Percentiles rank a stretch among this genome's conserved stretches.
Conservation (phyloP, 2,888 invertebrate species). For the Rhodophaea formosa region DNA sequence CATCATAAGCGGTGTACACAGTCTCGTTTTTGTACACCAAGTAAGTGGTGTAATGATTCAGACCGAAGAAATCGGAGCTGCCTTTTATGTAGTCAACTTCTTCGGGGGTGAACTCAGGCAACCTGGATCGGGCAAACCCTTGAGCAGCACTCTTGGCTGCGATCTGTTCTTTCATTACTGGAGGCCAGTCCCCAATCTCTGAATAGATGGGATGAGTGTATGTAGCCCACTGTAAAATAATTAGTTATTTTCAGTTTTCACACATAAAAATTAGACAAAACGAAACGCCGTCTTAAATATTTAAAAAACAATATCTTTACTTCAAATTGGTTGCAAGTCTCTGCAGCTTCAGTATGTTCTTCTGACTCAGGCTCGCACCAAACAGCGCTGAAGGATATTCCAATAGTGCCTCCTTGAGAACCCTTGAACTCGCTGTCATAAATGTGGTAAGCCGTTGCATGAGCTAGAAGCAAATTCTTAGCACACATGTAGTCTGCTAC, state of each 20-base stretch:
- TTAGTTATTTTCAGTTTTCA: slow-evolving; percentile 26
- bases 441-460: slow-evolving; percentile 34
- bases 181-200: slow-evolving; percentile 78
- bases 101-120: slow-evolving; percentile 60
- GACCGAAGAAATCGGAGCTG: slow-evolving; percentile 51
- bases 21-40: slow-evolving; percentile 34
- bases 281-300: too few relatives aligned
- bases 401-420: slow-evolving; percentile 28
- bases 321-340: slow-evolving; percentile 67
- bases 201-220: slow-evolving; percentile 79
- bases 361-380: slow-evolving; percentile 28
- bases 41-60: slow-evolving; percentile 83
- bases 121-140: slow-evolving; percentile 55
- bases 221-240: slow-evolving; percentile 67
- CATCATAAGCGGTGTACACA: slow-evolving; percentile 19
- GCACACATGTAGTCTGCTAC: slow-evolving; percentile 64
- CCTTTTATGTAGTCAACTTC: slow-evolving; percentile 49
- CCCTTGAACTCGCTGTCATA: slow-evolving; percentile 33
- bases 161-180: slow-evolving; percentile 75
- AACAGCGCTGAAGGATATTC: slow-evolving; percentile 21
- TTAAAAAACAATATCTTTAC: slow-evolving; percentile 22
- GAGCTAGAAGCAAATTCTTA: slow-evolving; percentile 34
- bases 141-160: slow-evolving; percentile 65
- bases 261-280: too few relatives aligned
- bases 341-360: slow-evolving; percentile 71